Evolutionary conservation across 1,140 invertebrate genomes (phyloP).

Genomic region (Drosophila tsacasi): DNA sequence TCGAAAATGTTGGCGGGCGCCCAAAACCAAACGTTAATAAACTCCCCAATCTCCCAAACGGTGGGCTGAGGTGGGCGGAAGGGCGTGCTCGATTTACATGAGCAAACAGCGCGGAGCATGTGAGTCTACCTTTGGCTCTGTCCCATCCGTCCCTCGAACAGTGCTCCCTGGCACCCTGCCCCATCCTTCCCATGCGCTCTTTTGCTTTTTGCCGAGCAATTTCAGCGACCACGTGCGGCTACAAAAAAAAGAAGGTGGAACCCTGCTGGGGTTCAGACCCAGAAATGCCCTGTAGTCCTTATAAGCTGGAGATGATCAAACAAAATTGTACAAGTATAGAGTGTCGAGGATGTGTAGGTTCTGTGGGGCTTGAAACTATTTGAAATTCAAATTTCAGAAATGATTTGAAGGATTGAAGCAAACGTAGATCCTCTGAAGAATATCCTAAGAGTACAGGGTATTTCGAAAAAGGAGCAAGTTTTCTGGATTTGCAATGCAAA

Average conservation of each 20-base stretch:
- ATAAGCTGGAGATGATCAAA: background rate
- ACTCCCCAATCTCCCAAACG: slow-evolving; percentile 35
- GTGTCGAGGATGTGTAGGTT: too few relatives aligned
- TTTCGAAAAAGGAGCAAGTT: slow-evolving; percentile 13
- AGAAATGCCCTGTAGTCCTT: background rate
- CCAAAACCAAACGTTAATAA: slow-evolving; percentile 77
- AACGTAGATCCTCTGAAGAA: background rate
- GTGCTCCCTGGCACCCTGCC: background rate
- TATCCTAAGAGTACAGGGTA: slow-evolving; percentile 5
- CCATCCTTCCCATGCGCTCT: background rate
- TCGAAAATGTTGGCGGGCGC: slow-evolving; percentile 68
- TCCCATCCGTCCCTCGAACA: background rate
- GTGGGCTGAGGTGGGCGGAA: background rate
- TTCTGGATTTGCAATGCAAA: slow-evolving; percentile 78
- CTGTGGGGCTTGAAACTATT: background rate
- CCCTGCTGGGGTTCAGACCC: background rate
- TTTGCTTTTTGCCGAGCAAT: slow-evolving; percentile 16
- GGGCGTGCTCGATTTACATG: slow-evolving; percentile 71
- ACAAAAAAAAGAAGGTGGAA: background rate
- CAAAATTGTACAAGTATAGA: too few relatives aligned
- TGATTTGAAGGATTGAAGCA: background rate
- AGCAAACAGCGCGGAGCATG: slow-evolving; percentile 59
- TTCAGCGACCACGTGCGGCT: slow-evolving; percentile 36
- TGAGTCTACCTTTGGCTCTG: slow-evolving; percentile 18
- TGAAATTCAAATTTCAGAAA: background rate